Evolutionary conservation across 2,888 invertebrate genomes (phyloP), one percentile per base, ranked within the genome.

Genomic region (Tricholauxania praeusta): DNA sequence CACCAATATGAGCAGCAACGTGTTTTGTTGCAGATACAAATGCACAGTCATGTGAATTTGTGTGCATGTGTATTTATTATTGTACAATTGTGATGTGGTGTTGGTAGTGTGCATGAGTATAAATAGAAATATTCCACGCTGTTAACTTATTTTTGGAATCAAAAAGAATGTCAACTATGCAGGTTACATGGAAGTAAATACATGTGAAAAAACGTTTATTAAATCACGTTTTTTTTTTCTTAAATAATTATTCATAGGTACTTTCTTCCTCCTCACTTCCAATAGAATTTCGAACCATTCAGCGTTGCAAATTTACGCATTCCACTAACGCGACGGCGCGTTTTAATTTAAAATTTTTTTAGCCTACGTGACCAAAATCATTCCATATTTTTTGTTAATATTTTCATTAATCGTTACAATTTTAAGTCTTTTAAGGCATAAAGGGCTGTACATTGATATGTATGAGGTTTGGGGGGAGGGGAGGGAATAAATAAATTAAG

Each of bases 291-390:
- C 53, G 67, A 67, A 52, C 55, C 64, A 55, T 32, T 32, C 49
- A 71, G 65, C n/a, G 32, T 65, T 48, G 32, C 71, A 53, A 22
- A 57, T 65, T 22, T 53, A 67, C 55, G 60, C 71, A 49, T 67
- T 62, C 62, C 51, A 60, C 47, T 63, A 53, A 63, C 55, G 52
- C 19, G 71, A 53, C 32, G 28, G 19, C 57, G n/a, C 53, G 17
- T 10, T 57, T 22, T 14, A 19, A 14, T 19, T 57, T 22, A 3
- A 2, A 22, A 22, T n/a, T 57, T 57, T 57, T 67, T 67, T 47
- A 59, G 72, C 66, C 60, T 72, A 72, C 72, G 72, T 72, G 72
- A 72, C 60, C 64, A 60, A 69, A 69, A 62, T 60, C 69, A 28
- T 62, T 57, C 28, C 8, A 15, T 63, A 22, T 28, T 12, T 15